Evolutionary conservation across 2,113 vertebrate species (phyloP).

Genomic region (Pseudolaguvia tuberculata): DNA sequence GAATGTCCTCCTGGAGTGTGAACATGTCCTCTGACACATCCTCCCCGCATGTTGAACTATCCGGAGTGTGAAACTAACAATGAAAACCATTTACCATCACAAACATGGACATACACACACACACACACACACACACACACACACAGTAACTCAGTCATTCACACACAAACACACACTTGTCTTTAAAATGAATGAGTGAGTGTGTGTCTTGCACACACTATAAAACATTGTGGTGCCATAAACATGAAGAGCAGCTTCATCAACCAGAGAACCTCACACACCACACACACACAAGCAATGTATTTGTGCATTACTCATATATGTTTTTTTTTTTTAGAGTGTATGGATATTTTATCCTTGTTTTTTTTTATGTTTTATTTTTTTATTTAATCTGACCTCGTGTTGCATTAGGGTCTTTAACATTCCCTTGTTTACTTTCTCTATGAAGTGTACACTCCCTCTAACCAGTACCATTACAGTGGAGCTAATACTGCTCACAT

Average conservation of each 20-base stretch:
- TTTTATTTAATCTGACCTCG: constrained; percentile 5
- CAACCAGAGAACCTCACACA: constrained; percentile 41
- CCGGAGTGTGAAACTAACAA: background rate
- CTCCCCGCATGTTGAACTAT: too few relatives aligned
- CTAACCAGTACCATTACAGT: background rate
- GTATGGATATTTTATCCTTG: background rate
- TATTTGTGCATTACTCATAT: constrained; percentile 6
- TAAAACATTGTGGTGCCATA: constrained; percentile 32
- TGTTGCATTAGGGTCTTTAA: background rate
- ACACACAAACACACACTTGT: background rate
- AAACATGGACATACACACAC: background rate
- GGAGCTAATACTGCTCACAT: background rate
- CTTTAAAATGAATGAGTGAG: background rate
- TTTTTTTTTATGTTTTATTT: constrained; percentile 9
- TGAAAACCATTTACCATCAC: background rate
- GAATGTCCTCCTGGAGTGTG: too few relatives aligned
- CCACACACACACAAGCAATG: constrained; percentile 1
- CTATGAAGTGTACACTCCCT: background rate
- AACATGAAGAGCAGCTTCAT: constrained; percentile 33
- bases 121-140: background rate
- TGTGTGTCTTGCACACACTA: background rate
- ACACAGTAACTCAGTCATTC: constrained; percentile 9
- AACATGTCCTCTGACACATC: background rate
- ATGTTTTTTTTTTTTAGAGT: background rate
- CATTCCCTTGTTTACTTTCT: background rate